Evolutionary conservation across 2,113 vertebrate species (phyloP), one percentile per base, ranked within the genome.

Genomic region (Daubentonia madagascariensis): DNA sequence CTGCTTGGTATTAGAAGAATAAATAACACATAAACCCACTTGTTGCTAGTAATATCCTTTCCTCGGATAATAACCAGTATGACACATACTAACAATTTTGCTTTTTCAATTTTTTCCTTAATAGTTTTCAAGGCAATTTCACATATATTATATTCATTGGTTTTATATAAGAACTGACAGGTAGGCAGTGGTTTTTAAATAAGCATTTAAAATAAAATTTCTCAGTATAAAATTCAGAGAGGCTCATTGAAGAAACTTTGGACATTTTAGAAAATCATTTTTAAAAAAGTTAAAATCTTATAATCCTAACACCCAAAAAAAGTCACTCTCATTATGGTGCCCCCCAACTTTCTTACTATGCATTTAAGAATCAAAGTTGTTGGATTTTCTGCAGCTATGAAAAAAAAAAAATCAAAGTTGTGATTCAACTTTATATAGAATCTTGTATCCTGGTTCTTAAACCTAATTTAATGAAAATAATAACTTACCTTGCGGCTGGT

Each of bases 121-220:
- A 37, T 23, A 73, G n/a, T 80, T 73, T 80, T 86, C 43, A 87
- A 96, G 85, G 84, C 13, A 73, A 91, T 73, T 96, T 65, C 54
- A 86, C 5, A 12, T 63, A 52, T n/a, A 22, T 65, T 40, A 30
- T 32, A 89, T 84, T 78, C 35, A 70, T n/a, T 85, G 22, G n/a
- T 93, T 89, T 81, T 76, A 52, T 6, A 2, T 85, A 52, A 88
- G 37, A 83, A 93, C 35, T 50, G 65, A 68, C 35, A 85, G 12
- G 52, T 61, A 78, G 61, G 13, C 4, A 59, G 50, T 84, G 40
- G 14, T 78, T 78, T 57, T 61, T 37, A 81, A 80, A 18, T 65
- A 81, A 32, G 25, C 5, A 45, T 63, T 91, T 37, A 32, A 35
- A 20, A 68, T 45, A 45, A 76, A 48, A 45, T 52, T 85, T 91